Evolutionary conservation across 1,140 invertebrate genomes (phyloP).

Genomic region (Drosophila grimshawi): DNA sequence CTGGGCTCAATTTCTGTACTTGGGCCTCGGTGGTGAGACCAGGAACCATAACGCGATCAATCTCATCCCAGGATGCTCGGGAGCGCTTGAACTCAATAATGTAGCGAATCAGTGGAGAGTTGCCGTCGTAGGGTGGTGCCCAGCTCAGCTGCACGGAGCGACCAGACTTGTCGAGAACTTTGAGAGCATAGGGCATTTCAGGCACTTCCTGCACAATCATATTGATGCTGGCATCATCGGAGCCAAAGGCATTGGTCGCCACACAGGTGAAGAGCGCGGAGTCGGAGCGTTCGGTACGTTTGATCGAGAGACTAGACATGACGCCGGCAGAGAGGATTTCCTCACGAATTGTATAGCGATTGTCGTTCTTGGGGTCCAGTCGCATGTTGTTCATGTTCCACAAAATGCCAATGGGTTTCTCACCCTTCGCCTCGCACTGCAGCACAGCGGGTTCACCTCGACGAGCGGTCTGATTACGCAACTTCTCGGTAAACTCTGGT

Average conservation of each 20-base stretch:
- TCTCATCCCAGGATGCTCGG: conserved; percentile 94
- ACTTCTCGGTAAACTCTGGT: conserved; percentile 96
- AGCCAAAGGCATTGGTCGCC: conserved; percentile 97
- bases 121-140: conserved; percentile 97
- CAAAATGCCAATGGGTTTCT: conserved; percentile 97
- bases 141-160: conserved; percentile 95
- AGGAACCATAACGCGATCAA: conserved; percentile 93
- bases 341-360: conserved; percentile 95
- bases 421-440: conserved; percentile 97
- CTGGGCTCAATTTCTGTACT: conserved; percentile 94
- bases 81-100: conserved; percentile 97
- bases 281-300: conserved; percentile 94
- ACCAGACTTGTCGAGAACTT: conserved; percentile 96
- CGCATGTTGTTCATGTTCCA: conserved; percentile 98
- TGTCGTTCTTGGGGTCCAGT: conserved; percentile 93
- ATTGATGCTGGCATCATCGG: conserved; percentile 97
- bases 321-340: conserved; percentile 94
- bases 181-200: conserved; percentile 95
- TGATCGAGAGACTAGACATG: conserved; percentile 94
- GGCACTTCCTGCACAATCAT: conserved; percentile 98
- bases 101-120: conserved; percentile 96
- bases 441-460: conserved; percentile 95
- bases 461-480: conserved; percentile 94
- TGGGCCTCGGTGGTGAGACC: conserved; percentile 94
- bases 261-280: conserved; percentile 97